These are phyloP conservation scores for Hippocampus comes DNA, from an alignment of 2,113 vertebrate genomes.

Conservation along the genomic window DNA sequence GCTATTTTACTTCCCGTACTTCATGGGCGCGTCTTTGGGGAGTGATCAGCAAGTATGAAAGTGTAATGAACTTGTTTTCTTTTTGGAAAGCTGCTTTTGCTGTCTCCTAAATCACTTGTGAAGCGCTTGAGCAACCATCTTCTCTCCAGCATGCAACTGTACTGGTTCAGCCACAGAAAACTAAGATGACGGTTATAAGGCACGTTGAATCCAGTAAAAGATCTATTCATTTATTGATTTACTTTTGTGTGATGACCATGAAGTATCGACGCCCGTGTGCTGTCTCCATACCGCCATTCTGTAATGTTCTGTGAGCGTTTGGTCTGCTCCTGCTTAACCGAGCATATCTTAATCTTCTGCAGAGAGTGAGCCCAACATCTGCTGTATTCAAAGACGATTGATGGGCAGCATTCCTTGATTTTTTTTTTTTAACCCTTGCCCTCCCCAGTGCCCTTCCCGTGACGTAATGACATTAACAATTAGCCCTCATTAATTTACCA, in stretches of 20 bases:
- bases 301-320: constrained; percentile 8
- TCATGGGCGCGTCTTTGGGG: constrained; percentile 67
- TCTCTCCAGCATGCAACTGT: constrained; percentile 57
- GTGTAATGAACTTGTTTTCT: constrained; percentile 76
- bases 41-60: constrained; percentile 72
- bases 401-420: constrained; percentile 72
- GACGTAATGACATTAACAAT: constrained; percentile 79
- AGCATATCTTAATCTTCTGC: constrained; percentile 65
- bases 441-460: constrained; percentile 57
- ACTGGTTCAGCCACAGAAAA: constrained; percentile 45
- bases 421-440: constrained; percentile 44
- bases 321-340: constrained; percentile 70
- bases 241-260: too few relatives aligned
- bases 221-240: too few relatives aligned
- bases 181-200: constrained; percentile 43
- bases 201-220: constrained; percentile 14
- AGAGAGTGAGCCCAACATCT: constrained; percentile 51
- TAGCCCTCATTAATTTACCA: constrained; percentile 79
- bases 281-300: constrained; percentile 15
- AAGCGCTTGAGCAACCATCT: constrained; percentile 51
- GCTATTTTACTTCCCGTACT: constrained; percentile 64
- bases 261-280: background rate
- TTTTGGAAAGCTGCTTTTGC: constrained; percentile 56
- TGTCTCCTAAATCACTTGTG: constrained; percentile 73
- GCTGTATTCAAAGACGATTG: constrained; percentile 66